Evolutionary conservation across 2,797 vertebrate species (phyloP).

Genomic region (Pempheris klunzingeri): DNA sequence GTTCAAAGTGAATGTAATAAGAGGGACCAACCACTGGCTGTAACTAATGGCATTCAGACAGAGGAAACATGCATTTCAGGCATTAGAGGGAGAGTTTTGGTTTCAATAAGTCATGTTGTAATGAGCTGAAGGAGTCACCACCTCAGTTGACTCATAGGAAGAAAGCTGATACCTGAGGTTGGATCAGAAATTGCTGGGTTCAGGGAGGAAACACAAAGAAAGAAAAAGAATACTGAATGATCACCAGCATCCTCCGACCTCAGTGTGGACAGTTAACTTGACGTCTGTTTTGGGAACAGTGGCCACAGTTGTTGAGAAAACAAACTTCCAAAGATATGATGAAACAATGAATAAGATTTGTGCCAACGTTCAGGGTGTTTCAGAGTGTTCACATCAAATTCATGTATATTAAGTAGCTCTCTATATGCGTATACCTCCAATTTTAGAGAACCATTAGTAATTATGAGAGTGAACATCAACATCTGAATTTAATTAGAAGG

Average conservation of each 20-base stretch:
- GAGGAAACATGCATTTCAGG: constrained; percentile 57
- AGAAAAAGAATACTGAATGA: constrained; percentile 34
- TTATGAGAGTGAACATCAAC: no score
- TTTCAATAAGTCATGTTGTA: constrained; percentile 73
- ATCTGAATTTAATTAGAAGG: no score
- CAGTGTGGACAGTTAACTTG: constrained; percentile 37
- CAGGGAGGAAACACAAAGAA: constrained; percentile 36
- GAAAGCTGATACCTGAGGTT: constrained; percentile 72
- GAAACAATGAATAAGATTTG: neutral
- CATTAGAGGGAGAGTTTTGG: constrained; percentile 56
- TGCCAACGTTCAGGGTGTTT: neutral
- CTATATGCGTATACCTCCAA: neutral
- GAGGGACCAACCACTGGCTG: constrained; percentile 60
- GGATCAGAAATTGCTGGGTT: constrained; percentile 56
- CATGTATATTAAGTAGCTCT: neutral
- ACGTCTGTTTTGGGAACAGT: constrained; percentile 33
- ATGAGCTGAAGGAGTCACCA: constrained; percentile 69
- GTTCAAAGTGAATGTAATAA: constrained; percentile 72
- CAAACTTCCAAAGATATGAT: constrained; percentile 19
- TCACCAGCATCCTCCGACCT: constrained; percentile 39
- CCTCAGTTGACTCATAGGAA: constrained; percentile 70
- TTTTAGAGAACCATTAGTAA: neutral
- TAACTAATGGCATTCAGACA: constrained; percentile 67
- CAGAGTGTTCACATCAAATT: neutral
- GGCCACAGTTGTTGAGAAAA: constrained; percentile 43